Conservation (phyloP, 2,113 vertebrate species). For the Murina feae region DNA sequence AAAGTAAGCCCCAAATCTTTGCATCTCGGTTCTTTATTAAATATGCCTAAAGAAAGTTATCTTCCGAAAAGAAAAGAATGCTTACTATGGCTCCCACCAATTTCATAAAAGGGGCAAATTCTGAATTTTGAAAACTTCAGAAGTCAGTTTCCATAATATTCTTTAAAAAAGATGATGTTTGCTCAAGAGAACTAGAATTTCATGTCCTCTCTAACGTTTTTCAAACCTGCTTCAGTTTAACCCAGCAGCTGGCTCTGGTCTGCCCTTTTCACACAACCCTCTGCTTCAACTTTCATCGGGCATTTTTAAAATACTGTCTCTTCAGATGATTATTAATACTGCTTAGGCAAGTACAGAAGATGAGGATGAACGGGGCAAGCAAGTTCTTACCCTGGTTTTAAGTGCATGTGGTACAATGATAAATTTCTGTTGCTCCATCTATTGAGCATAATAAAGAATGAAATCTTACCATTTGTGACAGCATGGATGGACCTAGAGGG, state of each 20-base stretch:
- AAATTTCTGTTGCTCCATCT: background rate
- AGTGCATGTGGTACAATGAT: background rate
- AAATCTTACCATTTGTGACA: background rate
- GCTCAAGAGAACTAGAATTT: background rate
- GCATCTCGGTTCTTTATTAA: background rate
- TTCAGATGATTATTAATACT: background rate
- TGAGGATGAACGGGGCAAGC: background rate
- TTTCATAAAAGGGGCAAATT: background rate
- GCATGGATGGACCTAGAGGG: background rate
- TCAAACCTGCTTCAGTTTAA: background rate
- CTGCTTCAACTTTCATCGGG: background rate
- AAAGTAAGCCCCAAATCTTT: background rate
- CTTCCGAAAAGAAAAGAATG: background rate
- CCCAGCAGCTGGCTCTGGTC: background rate
- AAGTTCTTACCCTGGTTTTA: background rate
- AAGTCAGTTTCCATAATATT: background rate
- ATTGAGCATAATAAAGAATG: background rate
- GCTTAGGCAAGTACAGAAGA: background rate
- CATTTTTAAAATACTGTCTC: background rate
- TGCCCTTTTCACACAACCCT: background rate
- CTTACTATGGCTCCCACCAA: background rate
- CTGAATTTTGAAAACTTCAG: background rate
- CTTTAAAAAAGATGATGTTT: background rate
- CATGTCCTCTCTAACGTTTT: background rate
- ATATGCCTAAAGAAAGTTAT: background rate